Evolutionary conservation across 2,888 invertebrate genomes (phyloP).

Genomic region (Nipponacmea schrenckii): DNA sequence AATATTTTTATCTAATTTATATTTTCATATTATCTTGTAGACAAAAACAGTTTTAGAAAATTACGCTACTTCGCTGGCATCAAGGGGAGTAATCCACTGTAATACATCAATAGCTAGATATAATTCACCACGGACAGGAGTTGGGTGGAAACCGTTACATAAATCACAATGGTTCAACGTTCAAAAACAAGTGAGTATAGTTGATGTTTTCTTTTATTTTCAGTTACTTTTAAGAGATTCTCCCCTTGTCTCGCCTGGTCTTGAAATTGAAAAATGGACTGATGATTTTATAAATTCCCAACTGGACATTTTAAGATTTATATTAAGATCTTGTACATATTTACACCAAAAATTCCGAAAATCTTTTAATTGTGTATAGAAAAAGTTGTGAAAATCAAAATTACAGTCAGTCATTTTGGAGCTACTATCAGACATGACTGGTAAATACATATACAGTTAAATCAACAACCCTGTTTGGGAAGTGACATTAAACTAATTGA

Average conservation of each 20-base stretch:
- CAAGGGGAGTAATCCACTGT: constrained; percentile 59
- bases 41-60: constrained; percentile 49
- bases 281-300: neutral
- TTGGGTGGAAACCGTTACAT: constrained; percentile 65
- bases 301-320: too few relatives aligned
- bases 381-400: too few relatives aligned
- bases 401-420: too few relatives aligned
- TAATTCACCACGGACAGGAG: constrained; percentile 35
- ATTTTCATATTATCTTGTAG: constrained; percentile 32
- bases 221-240: too few relatives aligned
- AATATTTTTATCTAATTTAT: neutral
- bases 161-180: constrained; percentile 64
- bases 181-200: constrained; percentile 42
- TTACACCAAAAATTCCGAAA: too few relatives aligned
- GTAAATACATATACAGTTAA: too few relatives aligned
- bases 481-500: too few relatives aligned
- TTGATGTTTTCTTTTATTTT: neutral
- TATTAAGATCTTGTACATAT: too few relatives aligned
- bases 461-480: too few relatives aligned
- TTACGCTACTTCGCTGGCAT: constrained; percentile 59
- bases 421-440: too few relatives aligned
- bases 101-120: constrained; percentile 49
- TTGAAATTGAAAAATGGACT: neutral
- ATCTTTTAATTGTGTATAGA: too few relatives aligned
- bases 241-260: too few relatives aligned